Evolutionary conservation across 2,888 invertebrate species (phyloP).

Genomic region (Dasysyrphus albostriatus): DNA sequence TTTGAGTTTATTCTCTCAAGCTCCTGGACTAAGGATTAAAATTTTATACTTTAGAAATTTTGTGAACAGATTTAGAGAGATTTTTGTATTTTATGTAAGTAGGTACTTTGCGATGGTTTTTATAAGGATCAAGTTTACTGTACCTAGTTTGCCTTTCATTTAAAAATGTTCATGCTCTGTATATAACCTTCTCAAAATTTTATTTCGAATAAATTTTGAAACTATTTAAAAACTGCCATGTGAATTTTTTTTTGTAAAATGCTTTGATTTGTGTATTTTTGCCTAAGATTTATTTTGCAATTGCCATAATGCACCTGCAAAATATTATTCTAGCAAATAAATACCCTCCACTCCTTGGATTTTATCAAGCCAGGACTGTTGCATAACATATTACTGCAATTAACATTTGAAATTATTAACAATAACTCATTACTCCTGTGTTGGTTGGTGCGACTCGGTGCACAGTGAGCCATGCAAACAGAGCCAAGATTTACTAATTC

Average conservation of each 20-base stretch:
- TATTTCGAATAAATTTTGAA: too few species aligned
- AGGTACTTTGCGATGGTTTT: slow-evolving; percentile 30
- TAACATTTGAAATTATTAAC: slow-evolving; percentile 60
- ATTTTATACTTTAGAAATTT: slow-evolving; percentile 10
- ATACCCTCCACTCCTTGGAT: slow-evolving; percentile 26
- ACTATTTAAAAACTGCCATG: neutral
- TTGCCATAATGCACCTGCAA: neutral
- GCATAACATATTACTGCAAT: slow-evolving; percentile 54
- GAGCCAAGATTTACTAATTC: slow-evolving; percentile 45
- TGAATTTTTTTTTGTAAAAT: neutral
- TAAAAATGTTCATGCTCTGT: too few species aligned
- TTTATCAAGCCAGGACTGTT: slow-evolving; percentile 29
- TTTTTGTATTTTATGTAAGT: slow-evolving; percentile 9
- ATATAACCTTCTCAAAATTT: too few species aligned
- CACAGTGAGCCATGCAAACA: slow-evolving; percentile 18
- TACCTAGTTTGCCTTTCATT: neutral
- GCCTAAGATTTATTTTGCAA: neutral
- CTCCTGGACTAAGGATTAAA: slow-evolving; percentile 15
- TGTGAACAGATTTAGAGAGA: neutral
- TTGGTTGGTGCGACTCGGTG: neutral
- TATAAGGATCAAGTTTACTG: slow-evolving; percentile 6
- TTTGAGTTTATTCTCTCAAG: slow-evolving; percentile 5
- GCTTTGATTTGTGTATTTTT: neutral
- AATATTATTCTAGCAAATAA: slow-evolving; percentile 25
- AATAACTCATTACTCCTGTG: slow-evolving; percentile 52